Conservation (phyloP, 2,113 vertebrate species). For the Campylomormyrus numenius region DNA sequence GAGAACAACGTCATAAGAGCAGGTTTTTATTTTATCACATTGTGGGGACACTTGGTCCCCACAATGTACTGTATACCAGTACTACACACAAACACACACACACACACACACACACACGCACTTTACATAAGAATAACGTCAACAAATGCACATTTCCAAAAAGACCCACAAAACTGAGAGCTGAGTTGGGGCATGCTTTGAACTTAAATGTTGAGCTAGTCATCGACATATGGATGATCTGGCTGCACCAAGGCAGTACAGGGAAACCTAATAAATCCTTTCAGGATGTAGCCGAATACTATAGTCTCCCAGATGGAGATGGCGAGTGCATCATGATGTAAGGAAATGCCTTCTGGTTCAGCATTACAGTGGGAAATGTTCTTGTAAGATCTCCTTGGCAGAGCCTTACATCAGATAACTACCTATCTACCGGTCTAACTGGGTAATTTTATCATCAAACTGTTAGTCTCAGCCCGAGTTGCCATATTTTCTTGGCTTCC, state of each 20-base stretch:
- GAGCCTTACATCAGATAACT: background rate
- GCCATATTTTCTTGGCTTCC: conserved; percentile 1
- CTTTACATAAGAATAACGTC: background rate
- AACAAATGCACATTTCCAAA: background rate
- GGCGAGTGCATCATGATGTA: background rate
- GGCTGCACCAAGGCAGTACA: background rate
- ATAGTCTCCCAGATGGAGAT: background rate
- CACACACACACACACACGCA: background rate
- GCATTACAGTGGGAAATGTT: background rate
- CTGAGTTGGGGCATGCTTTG: background rate
- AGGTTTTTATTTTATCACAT: no score
- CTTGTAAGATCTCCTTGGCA: background rate
- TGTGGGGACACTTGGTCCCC: no score
- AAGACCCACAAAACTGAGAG: background rate
- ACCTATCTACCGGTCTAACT: background rate
- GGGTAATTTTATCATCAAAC: background rate
- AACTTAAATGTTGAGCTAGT: no score
- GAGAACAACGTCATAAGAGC: background rate
- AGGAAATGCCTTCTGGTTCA: background rate
- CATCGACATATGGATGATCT: no score
- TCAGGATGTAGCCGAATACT: background rate
- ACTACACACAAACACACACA: no score
- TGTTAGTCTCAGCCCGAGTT: background rate
- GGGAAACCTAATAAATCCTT: background rate
- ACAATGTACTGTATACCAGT: no score